Base-by-base conservation (phyloP, 1,140 invertebrate genomes). In the Nymphalis io region DNA sequence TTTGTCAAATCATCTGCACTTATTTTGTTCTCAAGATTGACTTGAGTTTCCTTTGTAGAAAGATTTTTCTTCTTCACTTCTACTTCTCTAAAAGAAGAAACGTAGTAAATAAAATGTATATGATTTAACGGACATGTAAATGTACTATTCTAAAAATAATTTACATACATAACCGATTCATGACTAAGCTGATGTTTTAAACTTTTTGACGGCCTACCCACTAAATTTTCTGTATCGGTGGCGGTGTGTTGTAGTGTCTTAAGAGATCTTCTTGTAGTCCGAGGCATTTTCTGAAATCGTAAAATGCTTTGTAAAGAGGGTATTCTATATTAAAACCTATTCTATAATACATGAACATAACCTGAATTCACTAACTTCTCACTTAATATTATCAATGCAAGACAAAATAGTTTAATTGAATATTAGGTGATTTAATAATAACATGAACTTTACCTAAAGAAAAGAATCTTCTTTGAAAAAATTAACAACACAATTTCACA, bases 201-300 rank as follows among this genome's bases (percentile, higher is more conserved):
- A 75, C 65, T 86, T 82, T 89, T 90, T 60, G 81, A 78, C 58
- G 85, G 80, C 81, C 88, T 91, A 76, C 94, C 94, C 78, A 94
- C 94, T 72, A 95, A 90, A 82, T 95, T 95, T 86, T 95, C 94
- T 76, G 93, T 93, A 74, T 95, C 93, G 13, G 84, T 92, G 58
- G 94, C 93, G 48, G 93, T 86, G 68, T 92, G 93, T 84, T 95
- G 94, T 59, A 95, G 79, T 63, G 92, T 92, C 86, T 94, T 94
- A 18, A 95, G 90, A 53, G 93, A 93, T 87, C 93, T 94, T 76
- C 94, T 83, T 4, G 83, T 82, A 44, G 73, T 80, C 64, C 81
- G 80, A n/a, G 83, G 81, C 60, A 82, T 74, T 44, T 83, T 82
- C 84, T 87, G 33, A 12, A 55, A 63, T 46, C 8, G 20, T 46